Conservation (phyloP, 2,888 invertebrate species). For the Leptopilina syphax region DNA sequence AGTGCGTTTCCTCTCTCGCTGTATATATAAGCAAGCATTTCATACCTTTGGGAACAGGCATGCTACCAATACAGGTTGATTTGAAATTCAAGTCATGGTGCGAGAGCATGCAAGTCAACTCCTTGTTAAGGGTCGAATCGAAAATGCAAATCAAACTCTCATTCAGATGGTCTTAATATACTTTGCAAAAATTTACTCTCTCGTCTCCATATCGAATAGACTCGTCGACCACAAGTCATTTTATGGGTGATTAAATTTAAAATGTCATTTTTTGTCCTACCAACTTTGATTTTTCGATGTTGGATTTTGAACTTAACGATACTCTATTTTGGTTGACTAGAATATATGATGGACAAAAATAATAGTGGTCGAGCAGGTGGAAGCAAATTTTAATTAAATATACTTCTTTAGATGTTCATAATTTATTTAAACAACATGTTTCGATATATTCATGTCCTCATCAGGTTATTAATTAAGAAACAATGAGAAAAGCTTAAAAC, state of each 20-base stretch:
- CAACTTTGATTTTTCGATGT: too few species aligned
- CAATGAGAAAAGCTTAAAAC: too few species aligned
- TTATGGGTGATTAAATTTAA: background rate
- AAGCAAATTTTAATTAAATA: too few species aligned
- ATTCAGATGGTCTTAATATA: constrained; percentile 26
- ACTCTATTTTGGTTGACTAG: too few species aligned
- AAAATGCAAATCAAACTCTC: constrained; percentile 33
- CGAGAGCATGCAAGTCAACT: constrained; percentile 31
- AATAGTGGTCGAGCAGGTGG: too few species aligned
- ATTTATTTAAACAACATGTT: too few species aligned
- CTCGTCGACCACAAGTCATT: background rate
- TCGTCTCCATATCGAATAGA: constrained; percentile 2
- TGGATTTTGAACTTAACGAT: too few species aligned
- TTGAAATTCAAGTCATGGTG: constrained; percentile 37
- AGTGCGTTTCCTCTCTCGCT: constrained; percentile 20
- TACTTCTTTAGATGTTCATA: too few species aligned
- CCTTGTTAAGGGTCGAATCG: constrained; percentile 40
- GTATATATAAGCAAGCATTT: constrained; percentile 1
- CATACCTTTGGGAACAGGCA: constrained; percentile 32
- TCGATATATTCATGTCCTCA: too few species aligned
- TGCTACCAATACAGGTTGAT: constrained; percentile 40
- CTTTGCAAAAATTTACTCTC: background rate
- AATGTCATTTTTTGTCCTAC: too few species aligned
- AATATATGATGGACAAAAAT: too few species aligned
- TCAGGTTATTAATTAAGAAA: too few species aligned